Percentiles rank a stretch among this genome's conserved stretches.
phyloP scores from a whole-genome alignment of 2,888 invertebrate genomes.

The Selenia dentaria region DNA sequence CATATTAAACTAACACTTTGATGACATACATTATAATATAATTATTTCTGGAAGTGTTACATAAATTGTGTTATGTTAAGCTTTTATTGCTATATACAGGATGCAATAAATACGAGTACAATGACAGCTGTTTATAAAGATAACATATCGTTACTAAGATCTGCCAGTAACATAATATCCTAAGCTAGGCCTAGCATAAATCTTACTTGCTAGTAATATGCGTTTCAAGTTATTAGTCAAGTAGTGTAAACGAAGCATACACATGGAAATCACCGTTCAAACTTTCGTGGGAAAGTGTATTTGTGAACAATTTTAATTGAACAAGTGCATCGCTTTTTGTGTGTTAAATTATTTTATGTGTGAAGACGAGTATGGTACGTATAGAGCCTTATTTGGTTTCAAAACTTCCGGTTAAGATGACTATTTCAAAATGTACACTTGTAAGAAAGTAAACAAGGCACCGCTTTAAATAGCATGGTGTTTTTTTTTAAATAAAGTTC shows the following conservation, averaged over 20 bases:
- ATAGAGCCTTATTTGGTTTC: constrained; percentile 21
- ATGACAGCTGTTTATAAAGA: constrained; percentile 8
- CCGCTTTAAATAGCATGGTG: too few species aligned
- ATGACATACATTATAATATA: too few species aligned
- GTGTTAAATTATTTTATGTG: constrained; percentile 26
- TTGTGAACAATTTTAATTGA: constrained; percentile 33
- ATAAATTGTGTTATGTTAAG: too few species aligned
- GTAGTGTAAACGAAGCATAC: constrained; percentile 25
- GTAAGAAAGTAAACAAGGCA: too few species aligned
- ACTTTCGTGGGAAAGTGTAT: constrained; percentile 33
- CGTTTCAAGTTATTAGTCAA: constrained; percentile 15
- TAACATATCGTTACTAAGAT: constrained; percentile 14
- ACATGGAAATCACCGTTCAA: constrained; percentile 16
- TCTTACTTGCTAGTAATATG: constrained; percentile 4
- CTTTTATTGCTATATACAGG: constrained; percentile 4
- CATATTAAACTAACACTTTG: too few species aligned
- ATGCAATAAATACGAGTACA: constrained; percentile 21
- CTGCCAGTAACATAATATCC: constrained; percentile 9
- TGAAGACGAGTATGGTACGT: constrained; percentile 20
- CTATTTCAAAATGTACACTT: constrained; percentile 3
- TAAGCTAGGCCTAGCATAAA: background rate
- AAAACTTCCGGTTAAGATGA: constrained; percentile 25
- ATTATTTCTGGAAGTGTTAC: too few species aligned
- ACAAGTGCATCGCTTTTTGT: constrained; percentile 30
- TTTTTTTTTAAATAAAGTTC: too few species aligned